Conservation (phyloP, 1,140 invertebrate genomes). For the Onthophagus taurus region DNA sequence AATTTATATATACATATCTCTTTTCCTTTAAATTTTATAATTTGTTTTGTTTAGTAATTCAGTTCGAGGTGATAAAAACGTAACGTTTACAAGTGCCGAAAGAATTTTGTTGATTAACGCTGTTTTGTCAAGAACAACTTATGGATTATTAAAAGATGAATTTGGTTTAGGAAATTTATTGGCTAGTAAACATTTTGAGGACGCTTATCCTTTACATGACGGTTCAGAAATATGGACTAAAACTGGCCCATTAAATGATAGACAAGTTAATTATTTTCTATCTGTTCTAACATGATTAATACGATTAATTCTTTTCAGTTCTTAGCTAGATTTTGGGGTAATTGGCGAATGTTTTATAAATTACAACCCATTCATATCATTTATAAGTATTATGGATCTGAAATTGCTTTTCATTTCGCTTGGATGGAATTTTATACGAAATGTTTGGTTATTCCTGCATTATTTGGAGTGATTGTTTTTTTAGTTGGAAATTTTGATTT, state of each 20-base stretch:
- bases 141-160: constrained; percentile 23
- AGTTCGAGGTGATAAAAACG: constrained; percentile 16
- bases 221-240: constrained; percentile 31
- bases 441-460: constrained; percentile 45
- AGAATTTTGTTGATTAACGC: constrained; percentile 22
- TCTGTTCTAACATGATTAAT: no score
- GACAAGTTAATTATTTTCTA: constrained; percentile 24
- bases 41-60: no score
- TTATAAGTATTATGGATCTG: constrained; percentile 36
- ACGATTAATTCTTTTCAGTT: no score
- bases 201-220: constrained; percentile 57
- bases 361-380: constrained; percentile 33
- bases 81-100: constrained; percentile 22
- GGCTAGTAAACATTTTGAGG: constrained; percentile 43
- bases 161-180: constrained; percentile 50
- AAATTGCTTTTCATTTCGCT: constrained; percentile 37
- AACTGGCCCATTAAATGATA: constrained; percentile 34
- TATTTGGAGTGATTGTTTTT: constrained; percentile 37
- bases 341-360: constrained; percentile 44
- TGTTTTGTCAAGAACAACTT: constrained; percentile 22
- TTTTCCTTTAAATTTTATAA: no score
- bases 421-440: constrained; percentile 46
- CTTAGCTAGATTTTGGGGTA: constrained; percentile 29
- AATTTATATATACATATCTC: no score
- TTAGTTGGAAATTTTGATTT: no score